A percentile compares a stretch with the other conserved stretches of the same genome.
Evolutionary conservation across 2,888 invertebrate genomes (phyloP).

Genomic region (Pseudolycoriella hygida): DNA sequence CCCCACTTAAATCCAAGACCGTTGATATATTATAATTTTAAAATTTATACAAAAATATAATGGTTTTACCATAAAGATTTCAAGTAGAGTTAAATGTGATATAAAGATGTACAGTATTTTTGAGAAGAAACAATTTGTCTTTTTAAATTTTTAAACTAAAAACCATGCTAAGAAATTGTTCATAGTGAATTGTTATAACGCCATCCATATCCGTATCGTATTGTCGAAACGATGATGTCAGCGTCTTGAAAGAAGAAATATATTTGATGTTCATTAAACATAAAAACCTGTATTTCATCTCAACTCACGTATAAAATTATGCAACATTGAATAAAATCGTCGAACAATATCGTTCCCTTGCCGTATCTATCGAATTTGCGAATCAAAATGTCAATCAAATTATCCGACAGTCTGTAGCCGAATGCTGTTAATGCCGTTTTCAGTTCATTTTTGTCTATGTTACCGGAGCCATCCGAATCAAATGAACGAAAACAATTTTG

Average conservation of each 20-base stretch:
- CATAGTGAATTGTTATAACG: slow-evolving; percentile 88
- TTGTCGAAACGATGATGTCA: slow-evolving; percentile 74
- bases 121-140: no score
- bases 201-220: slow-evolving; percentile 87
- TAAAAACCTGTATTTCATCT: no score
- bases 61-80: no score
- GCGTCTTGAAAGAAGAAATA: slow-evolving; percentile 44
- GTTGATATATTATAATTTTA: no score
- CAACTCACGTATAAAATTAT: slow-evolving; percentile 76
- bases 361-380: slow-evolving; percentile 89
- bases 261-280: neutral
- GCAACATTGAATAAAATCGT: slow-evolving; percentile 96
- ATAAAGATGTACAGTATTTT: no score
- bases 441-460: slow-evolving; percentile 82
- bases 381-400: slow-evolving; percentile 60
- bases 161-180: slow-evolving; percentile 88
- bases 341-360: slow-evolving; percentile 82
- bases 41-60: no score
- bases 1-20: no score
- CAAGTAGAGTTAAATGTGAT: no score
- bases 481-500: slow-evolving; percentile 88
- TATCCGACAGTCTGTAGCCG: slow-evolving; percentile 73
- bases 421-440: slow-evolving; percentile 78
- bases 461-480: slow-evolving; percentile 82
- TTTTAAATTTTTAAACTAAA: slow-evolving; percentile 54